Conservation (phyloP, 2,113 vertebrate genomes). For the Solenodon paradoxus region DNA sequence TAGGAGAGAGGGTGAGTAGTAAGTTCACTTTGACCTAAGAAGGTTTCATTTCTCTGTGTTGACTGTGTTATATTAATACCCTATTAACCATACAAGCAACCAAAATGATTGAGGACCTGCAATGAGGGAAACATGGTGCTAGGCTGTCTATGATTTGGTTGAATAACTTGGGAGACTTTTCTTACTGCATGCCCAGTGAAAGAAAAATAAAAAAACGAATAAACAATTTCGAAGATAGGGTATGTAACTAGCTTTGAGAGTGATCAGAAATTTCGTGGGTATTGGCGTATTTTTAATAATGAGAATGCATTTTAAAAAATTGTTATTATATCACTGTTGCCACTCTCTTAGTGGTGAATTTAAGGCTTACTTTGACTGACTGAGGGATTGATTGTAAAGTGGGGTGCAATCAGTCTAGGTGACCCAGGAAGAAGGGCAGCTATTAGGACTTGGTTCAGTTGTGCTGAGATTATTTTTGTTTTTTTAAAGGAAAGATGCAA, state of each 20-base stretch:
- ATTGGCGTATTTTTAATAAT: not conserved
- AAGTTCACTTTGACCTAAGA: not conserved
- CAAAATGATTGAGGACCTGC: not conserved
- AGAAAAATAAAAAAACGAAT: not conserved
- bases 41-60: not conserved
- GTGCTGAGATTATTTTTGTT: not conserved
- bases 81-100: not conserved
- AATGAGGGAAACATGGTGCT: not conserved
- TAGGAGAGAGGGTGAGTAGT: not conserved
- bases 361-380: not conserved
- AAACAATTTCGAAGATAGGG: not conserved
- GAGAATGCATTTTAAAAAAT: not conserved
- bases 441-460: not conserved
- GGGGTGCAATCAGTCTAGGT: not conserved
- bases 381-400: not conserved
- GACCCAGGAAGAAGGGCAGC: not conserved
- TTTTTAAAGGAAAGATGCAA: no score
- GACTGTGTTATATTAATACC: not conserved
- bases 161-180: not conserved
- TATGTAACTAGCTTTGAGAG: not conserved
- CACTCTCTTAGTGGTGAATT: not conserved
- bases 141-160: not conserved
- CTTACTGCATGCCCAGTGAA: not conserved
- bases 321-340: not conserved
- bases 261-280: not conserved